Percentiles rank a stretch among this genome's conserved stretches.
phyloP scores from a whole-genome alignment of 2,888 invertebrate genomes.

The Eucera pruinosa region DNA sequence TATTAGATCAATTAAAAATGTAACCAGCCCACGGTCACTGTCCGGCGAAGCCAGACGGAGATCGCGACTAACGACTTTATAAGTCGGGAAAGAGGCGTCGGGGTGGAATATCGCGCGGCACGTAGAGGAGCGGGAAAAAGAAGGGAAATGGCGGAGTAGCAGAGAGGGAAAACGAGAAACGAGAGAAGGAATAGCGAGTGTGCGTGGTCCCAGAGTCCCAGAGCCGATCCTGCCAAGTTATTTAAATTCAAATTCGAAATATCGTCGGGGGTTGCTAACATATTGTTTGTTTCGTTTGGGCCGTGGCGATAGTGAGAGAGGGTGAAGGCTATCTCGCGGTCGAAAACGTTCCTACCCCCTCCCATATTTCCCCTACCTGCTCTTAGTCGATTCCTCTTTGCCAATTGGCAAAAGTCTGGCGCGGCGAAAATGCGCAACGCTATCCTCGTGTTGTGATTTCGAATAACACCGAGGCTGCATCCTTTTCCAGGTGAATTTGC shows the following conservation, averaged over 20 bases:
- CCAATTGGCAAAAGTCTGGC: conserved; percentile 55
- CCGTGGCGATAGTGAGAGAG: conserved; percentile 73
- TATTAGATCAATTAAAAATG: conserved; percentile 81
- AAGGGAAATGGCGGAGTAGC: conserved; percentile 56
- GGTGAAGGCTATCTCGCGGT: conserved; percentile 73
- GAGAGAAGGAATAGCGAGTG: conserved; percentile 79
- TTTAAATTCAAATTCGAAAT: conserved; percentile 85
- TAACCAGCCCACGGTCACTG: conserved; percentile 70
- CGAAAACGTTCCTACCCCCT: conserved; percentile 63
- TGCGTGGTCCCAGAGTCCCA: conserved; percentile 83
- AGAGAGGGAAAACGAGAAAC: conserved; percentile 62
- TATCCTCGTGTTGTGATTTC: conserved; percentile 14
- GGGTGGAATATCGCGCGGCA: conserved; percentile 62
- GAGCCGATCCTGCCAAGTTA: conserved; percentile 85
- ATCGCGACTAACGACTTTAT: conserved; percentile 74
- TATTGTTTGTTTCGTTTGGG: conserved; percentile 84
- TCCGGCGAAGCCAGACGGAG: conserved; percentile 35
- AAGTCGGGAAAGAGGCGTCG: conserved; percentile 48
- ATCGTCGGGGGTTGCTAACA: conserved; percentile 84
- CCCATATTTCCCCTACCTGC: too few species aligned
- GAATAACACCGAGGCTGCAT: too few species aligned
- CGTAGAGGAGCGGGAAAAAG: conserved; percentile 62
- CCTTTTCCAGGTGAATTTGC: too few species aligned
- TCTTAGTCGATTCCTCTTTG: conserved; percentile 45
- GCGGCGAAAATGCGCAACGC: conserved; percentile 39